Conservation (phyloP, 2,888 invertebrate genomes). For the Parnassius glacialis region DNA sequence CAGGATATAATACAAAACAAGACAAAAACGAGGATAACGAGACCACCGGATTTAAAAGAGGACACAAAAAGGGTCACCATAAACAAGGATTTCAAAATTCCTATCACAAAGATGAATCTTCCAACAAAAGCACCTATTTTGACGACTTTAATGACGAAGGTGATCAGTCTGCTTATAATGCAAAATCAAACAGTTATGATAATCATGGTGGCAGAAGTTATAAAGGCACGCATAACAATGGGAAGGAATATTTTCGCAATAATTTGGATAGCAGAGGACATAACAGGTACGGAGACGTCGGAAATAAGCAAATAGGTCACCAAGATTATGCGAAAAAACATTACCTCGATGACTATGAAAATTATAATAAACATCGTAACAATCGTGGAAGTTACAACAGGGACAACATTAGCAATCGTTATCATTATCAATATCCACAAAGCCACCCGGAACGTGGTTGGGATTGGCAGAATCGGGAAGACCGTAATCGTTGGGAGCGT, state of each 20-base stretch:
- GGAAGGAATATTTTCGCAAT: slow-evolving; percentile 61
- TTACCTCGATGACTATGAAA: slow-evolving; percentile 66
- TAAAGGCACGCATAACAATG: slow-evolving; percentile 68
- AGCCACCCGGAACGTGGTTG: slow-evolving; percentile 53
- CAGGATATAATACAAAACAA: slow-evolving; percentile 65
- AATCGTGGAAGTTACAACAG: slow-evolving; percentile 62
- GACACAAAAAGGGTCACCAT: slow-evolving; percentile 85
- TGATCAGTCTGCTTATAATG: slow-evolving; percentile 69
- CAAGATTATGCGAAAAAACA: slow-evolving; percentile 72
- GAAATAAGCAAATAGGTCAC: slow-evolving; percentile 61
- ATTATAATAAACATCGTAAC: slow-evolving; percentile 66
- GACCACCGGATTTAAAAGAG: slow-evolving; percentile 66
- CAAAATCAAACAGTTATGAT: slow-evolving; percentile 61
- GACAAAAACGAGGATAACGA: slow-evolving; percentile 71
- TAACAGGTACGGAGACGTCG: slow-evolving; percentile 63
- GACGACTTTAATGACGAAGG: slow-evolving; percentile 82
- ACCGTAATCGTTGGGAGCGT: slow-evolving; percentile 46
- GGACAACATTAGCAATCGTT: slow-evolving; percentile 58
- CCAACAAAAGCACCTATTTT: slow-evolving; percentile 85
- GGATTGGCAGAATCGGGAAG: slow-evolving; percentile 60
- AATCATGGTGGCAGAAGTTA: slow-evolving; percentile 67
- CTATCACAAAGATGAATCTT: slow-evolving; percentile 86
- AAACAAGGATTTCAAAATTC: slow-evolving; percentile 85
- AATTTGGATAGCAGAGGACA: slow-evolving; percentile 65
- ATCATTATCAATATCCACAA: slow-evolving; percentile 52